Conservation (phyloP, 2,888 invertebrate genomes). For the Fabriciana adippe region DNA sequence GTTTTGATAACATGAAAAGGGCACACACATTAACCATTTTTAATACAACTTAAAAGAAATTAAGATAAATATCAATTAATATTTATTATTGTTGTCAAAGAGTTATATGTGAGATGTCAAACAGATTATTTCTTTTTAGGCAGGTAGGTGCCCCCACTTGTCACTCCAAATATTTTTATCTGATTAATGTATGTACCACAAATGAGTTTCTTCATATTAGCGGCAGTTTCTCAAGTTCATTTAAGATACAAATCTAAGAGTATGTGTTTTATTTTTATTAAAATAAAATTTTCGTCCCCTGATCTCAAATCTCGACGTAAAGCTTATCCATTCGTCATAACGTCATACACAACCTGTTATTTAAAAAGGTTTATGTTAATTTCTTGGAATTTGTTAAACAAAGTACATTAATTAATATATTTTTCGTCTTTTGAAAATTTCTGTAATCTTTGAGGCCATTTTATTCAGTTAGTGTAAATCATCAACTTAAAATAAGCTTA, state of each 20-base stretch:
- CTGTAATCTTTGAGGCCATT: background rate
- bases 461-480: background rate
- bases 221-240: slow-evolving; percentile 60
- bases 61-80: slow-evolving; percentile 33
- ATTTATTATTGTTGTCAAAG: slow-evolving; percentile 34
- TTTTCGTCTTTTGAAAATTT: background rate
- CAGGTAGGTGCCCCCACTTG: slow-evolving; percentile 58
- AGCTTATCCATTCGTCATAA: slow-evolving; percentile 18
- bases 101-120: slow-evolving; percentile 31
- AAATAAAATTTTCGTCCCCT: slow-evolving; percentile 32
- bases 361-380: slow-evolving; percentile 12
- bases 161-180: slow-evolving; percentile 59
- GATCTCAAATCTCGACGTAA: slow-evolving; percentile 22
- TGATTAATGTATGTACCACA: slow-evolving; percentile 40
- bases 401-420: background rate
- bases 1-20: too few species aligned
- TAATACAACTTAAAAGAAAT: slow-evolving; percentile 3
- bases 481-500: too few species aligned
- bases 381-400: slow-evolving; percentile 1
- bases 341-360: slow-evolving; percentile 19
- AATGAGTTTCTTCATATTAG: slow-evolving; percentile 50
- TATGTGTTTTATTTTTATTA: slow-evolving; percentile 36
- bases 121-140: slow-evolving; percentile 36
- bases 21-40: background rate
- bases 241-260: slow-evolving; percentile 58